These are phyloP conservation scores for Helarctos malayanus DNA, from an alignment of 2,797 vertebrate genomes.

Conservation along the genomic window DNA sequence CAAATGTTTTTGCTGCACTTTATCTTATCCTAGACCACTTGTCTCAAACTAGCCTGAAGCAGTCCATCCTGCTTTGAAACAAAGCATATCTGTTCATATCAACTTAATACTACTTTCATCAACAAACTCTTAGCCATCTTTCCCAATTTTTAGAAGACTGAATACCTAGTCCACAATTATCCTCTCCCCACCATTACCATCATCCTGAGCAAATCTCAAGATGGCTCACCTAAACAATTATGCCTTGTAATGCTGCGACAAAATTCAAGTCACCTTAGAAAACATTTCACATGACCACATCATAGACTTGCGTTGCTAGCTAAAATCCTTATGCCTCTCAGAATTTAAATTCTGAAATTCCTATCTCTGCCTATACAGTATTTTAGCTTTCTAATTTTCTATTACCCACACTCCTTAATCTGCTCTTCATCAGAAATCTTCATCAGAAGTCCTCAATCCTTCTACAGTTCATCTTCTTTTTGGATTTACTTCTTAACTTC, in stretches of 20 bases:
- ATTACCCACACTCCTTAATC: background rate
- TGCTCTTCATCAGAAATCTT: background rate
- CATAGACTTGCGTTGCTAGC: background rate
- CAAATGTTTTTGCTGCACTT: background rate
- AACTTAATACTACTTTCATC: background rate
- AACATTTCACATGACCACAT: background rate
- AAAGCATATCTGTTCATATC: background rate
- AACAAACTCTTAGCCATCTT: background rate
- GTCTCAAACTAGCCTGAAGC: background rate
- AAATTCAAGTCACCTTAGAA: constrained; percentile 5
- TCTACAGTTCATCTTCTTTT: background rate
- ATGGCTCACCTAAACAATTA: background rate
- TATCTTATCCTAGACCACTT: background rate
- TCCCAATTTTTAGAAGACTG: background rate
- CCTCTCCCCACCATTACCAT: background rate
- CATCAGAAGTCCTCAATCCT: background rate
- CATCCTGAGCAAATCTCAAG: background rate
- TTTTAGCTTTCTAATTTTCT: background rate
- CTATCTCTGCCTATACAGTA: background rate
- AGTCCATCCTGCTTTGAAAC: background rate
- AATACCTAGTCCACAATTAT: background rate
- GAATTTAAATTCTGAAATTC: constrained; percentile 53
- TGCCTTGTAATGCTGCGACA: background rate
- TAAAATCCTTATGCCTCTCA: background rate
- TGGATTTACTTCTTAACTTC: background rate